A percentile compares a stretch with the other conserved stretches of the same genome.
These are phyloP conservation scores for Chironomus striatipennis DNA, from an alignment of 1,140 invertebrate genomes.

Conservation along the genomic window DNA sequence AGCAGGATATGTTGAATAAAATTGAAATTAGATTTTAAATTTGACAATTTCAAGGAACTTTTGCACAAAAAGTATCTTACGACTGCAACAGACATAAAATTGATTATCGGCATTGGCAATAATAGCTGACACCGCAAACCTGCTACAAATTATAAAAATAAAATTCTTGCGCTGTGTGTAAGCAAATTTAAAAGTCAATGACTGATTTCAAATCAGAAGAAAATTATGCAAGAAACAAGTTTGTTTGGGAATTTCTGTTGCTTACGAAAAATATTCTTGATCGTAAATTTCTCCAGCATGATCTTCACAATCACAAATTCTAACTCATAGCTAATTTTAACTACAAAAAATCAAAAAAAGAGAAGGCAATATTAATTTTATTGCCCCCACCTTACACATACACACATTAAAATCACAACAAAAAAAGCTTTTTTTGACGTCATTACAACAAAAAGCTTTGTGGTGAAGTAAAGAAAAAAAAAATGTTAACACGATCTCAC, in stretches of 20 bases:
- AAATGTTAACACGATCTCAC: constrained; percentile 1
- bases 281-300: neutral
- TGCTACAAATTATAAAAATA: too few species aligned
- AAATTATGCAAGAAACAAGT: neutral
- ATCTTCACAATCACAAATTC: neutral
- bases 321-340: neutral
- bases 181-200: too few species aligned
- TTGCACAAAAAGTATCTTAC: too few species aligned
- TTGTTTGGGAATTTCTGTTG: neutral
- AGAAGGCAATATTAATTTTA: neutral
- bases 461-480: too few species aligned
- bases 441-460: neutral
- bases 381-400: neutral
- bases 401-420: neutral
- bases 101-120: too few species aligned
- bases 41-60: too few species aligned
- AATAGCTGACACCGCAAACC: too few species aligned
- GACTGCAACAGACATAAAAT: too few species aligned
- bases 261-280: neutral
- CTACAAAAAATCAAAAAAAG: neutral
- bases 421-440: neutral
- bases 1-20: too few species aligned
- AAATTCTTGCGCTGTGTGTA: too few species aligned
- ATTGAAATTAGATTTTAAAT: too few species aligned
- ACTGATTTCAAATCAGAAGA: too few species aligned